Evolutionary conservation across 2,797 vertebrate species (phyloP).

Genomic region (Rhinogobio ventralis): DNA sequence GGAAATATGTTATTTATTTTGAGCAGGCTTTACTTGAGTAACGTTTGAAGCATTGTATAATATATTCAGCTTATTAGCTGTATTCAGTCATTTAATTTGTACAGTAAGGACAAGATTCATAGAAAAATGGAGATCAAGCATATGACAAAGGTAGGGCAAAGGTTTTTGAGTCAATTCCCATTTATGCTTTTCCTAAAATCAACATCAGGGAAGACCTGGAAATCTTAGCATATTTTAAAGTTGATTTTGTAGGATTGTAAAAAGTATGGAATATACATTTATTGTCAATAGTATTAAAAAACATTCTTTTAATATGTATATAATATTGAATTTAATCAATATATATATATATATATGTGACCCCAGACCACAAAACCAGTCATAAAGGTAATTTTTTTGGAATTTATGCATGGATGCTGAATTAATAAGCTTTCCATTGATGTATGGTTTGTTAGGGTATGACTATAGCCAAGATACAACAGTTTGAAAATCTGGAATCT

Average conservation of each 20-base stretch:
- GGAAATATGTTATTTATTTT: constrained; percentile 10
- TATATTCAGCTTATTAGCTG: neutral
- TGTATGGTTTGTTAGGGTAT: no score
- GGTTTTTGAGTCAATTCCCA: neutral
- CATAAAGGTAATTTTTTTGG: no score
- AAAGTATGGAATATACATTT: neutral
- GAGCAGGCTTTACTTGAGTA: neutral
- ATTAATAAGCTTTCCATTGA: no score
- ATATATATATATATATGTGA: no score
- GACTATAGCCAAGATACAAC: no score
- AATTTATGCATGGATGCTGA: no score
- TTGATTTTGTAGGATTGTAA: neutral
- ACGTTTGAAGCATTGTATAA: neutral
- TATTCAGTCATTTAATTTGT: neutral
- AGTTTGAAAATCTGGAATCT: no score
- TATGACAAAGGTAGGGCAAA: neutral
- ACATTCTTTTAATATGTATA: no score
- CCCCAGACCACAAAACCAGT: no score
- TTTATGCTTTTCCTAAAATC: constrained; percentile 22
- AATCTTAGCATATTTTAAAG: neutral
- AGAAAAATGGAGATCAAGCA: neutral
- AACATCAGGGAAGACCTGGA: neutral
- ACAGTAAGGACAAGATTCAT: neutral
- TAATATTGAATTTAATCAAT: no score
- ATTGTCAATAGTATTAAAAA: neutral